Base-by-base conservation (phyloP, 1,140 invertebrate genomes). In the Papilio dardanus region DNA sequence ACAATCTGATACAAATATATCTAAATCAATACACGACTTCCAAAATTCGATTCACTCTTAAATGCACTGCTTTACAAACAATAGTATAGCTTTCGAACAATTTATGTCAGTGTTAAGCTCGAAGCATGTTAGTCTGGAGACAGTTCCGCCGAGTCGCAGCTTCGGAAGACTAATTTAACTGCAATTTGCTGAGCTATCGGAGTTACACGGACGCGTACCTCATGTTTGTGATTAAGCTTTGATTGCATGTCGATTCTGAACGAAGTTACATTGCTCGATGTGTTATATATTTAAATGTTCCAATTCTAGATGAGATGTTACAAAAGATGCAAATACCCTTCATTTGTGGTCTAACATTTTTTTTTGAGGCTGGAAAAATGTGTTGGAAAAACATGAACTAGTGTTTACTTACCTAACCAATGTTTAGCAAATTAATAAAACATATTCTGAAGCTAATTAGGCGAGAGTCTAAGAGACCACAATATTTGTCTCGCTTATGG, bases 111-210 rank as follows among this genome's bases (percentile, higher is more conserved):
- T 50, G 46, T 54, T 37, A 58, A 73, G 46, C 71, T 50, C 46
- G 30, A 35, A 73, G 71, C 71, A 73, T 73, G 71, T 73, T 71
- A 73, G 71, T 73, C 71, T 69, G 46, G 71, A 73, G 71, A 73
- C 71, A 76, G 71, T 76, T 77, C 42, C 71, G 74, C 79, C 76
- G 79, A 69, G 76, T 74, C 66, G 73, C 75, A 80, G 86, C 80
- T 82, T 76, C 66, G 42, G 79, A 77, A 74, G 83, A 87, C 81
- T 87, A 90, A 86, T 90, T 88, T 81, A 83, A 87, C 77, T 85
- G 78, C 81, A 87, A 89, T 88, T 86, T 89, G 79, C 79, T 77
- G 76, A 76, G 31, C 62, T 77, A 81, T 77, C 79, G 40, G 66
- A 77, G 65, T 79, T 66, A 66, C 66, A 79, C 75, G 69, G 33